Percentiles rank a stretch among this genome's conserved stretches.
Conservation (phyloP, 2,113 vertebrate species). For the Synodontis membranacea region DNA sequence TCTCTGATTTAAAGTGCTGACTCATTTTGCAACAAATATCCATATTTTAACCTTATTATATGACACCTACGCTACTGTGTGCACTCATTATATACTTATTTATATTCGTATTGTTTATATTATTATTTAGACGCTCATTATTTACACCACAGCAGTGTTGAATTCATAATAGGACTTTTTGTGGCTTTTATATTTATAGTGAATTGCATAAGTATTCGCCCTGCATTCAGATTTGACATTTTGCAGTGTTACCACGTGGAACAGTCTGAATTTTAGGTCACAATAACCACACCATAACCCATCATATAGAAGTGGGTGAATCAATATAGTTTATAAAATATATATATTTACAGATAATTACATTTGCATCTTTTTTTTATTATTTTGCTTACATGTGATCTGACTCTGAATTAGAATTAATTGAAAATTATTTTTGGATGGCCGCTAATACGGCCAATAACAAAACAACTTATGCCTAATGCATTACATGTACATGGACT, state of each 20-base stretch:
- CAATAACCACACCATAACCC: background rate
- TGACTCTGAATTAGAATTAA: too few relatives aligned
- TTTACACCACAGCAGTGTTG: background rate
- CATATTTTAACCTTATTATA: conserved; percentile 1
- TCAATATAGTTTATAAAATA: too few relatives aligned
- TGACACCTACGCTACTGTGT: background rate
- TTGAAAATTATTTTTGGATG: too few relatives aligned
- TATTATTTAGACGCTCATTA: background rate
- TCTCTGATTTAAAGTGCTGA: conserved; percentile 19
- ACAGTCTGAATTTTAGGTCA: background rate
- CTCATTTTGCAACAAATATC: conserved; percentile 13
- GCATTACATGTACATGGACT: too few relatives aligned
- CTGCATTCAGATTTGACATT: background rate
- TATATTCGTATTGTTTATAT: background rate
- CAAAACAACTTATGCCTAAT: too few relatives aligned
- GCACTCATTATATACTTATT: conserved; percentile 1
- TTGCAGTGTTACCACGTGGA: background rate
- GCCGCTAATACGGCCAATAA: too few relatives aligned
- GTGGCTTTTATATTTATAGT: background rate
- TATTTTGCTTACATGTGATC: too few relatives aligned
- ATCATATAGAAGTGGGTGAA: background rate
- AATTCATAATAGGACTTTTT: too few relatives aligned
- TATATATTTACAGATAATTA: background rate
- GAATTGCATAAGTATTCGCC: background rate
- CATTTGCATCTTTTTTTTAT: too few relatives aligned